Evolutionary conservation across 1,140 invertebrate species (phyloP), one percentile per base, ranked within the genome.

Genomic region (Pseudomyrmex flavicornis): DNA sequence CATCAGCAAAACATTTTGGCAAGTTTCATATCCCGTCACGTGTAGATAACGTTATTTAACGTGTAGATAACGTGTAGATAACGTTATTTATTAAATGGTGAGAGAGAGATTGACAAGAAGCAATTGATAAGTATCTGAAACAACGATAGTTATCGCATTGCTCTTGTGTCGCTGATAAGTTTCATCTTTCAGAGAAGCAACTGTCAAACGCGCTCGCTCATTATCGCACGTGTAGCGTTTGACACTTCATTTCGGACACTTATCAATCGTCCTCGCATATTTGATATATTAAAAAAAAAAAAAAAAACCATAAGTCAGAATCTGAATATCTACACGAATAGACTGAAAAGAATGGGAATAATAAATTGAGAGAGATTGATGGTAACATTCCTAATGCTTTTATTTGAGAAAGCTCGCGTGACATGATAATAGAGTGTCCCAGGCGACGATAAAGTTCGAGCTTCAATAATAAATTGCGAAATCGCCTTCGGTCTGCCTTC

Each of bases 351-450:
- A 26, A 44, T 72, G 17, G 20, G 15, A n/a, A 44, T 46, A n/a
- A 44, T 46, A 20, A 61, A 20, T 1, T 74, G 56, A 46, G 46
- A 54, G 35, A 73, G 70, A 74, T 74, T 17, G 72, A 75, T 75
- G 73, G 22, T 75, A 75, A 75, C 15, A 61, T 44, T 75, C 59
- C 59, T 74, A 61, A 74, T 61, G 73, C 58, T 13, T 48, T 75
- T 75, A 62, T 63, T 63, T 75, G 73, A 63, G 50, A 63, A 75
- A 75, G 46, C 59, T 75, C 59, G 63, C 59, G 58, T 75, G 58
- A 48, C 58, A 20, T 48, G 59, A 75, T 77, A 77, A 77, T 54
- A 68, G 62, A 15, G 26, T 68, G 1, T 52, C n/a, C 56, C 22
- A 4, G 9, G 58, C 58, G 22, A 50, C 26, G n/a, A 54, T 44